Conservation (phyloP, 2,797 vertebrate genomes). For the Phaenicophaeus curvirostris region DNA sequence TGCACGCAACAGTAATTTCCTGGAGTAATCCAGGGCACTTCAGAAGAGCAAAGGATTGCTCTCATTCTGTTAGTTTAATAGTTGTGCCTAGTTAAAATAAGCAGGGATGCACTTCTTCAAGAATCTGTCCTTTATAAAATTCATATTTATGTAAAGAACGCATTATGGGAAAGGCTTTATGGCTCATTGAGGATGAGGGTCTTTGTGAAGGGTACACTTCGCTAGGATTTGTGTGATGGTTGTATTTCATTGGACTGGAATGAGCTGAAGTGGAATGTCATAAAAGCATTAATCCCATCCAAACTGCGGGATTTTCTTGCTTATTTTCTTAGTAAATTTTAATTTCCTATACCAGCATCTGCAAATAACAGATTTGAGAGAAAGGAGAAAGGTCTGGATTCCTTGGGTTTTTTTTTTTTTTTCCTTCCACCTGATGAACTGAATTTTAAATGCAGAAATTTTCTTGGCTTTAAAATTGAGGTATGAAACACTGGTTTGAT, state of each 20-base stretch:
- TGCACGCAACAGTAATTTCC: not conserved
- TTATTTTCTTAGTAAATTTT: not conserved
- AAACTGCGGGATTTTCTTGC: not conserved
- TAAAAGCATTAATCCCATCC: not conserved
- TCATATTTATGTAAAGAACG: not conserved
- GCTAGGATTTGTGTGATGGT: not conserved
- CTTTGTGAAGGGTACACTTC: not conserved
- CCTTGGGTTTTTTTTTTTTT: not conserved
- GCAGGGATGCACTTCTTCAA: not conserved
- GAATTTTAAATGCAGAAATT: not conserved
- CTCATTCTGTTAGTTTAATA: not conserved
- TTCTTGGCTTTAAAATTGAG: not conserved
- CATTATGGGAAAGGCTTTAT: not conserved
- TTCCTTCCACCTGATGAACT: not conserved
- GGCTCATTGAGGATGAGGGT: not conserved
- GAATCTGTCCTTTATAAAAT: not conserved
- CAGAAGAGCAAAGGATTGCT: not conserved
- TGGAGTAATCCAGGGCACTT: not conserved
- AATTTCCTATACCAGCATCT: not conserved
- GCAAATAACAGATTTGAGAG: not conserved
- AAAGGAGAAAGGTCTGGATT: not conserved
- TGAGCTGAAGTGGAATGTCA: not conserved
- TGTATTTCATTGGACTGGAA: not conserved
- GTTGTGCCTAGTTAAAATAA: not conserved
- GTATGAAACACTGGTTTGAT: not conserved